Base-by-base conservation (phyloP, 2,888 invertebrate genomes). In the Amblyjoppa fuscipennis region DNA sequence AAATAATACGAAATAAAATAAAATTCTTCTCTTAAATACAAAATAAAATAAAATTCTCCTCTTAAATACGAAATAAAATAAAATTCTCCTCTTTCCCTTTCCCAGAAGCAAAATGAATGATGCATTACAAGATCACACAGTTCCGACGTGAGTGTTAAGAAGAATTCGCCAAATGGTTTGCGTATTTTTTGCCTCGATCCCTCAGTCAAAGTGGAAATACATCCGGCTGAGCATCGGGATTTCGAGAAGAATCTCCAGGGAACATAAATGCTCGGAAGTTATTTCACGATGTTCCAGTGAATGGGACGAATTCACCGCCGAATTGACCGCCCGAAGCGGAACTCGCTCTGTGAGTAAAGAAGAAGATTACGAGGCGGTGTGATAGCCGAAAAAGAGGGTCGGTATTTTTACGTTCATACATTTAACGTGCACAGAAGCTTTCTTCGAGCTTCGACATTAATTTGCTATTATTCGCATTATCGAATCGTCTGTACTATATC, bases 261-360 rank as follows among this genome's bases (percentile, higher is more conserved):
- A 59, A 11, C 71, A 38, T 51, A 61, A 69, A 69, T 74, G 70
- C 73, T 84, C 25, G 7, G 38, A 31, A 59, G 76, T 76, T 81
- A 81, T 84, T 34, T 34, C 76, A 59, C 68, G 77, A 84, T 80
- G 76, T 45, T 68, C 70, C 81, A 28, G 76, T 77, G 76, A 81
- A 68, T 68, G 68, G 74, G 41, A 56, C 49, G 69, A 6, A 34
- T 34, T 7, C 6, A 34, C 34, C 45, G 61, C 81, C 69, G 13
- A 70, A 84, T 84, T 64, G 66, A 34, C 59, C 64, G 74, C 25
- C 68, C 76, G 66, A 38, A 51, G 51, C 66, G 51, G 51, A 66
- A 76, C 64, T 76, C 25, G 3, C 41, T 34, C 3, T 49, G 13
- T 9, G 38, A 64, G n/a, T 0, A 5, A 31, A 7, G 20, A 34